A percentile compares a stretch with the other conserved stretches of the same genome.
phyloP scores from a whole-genome alignment of 2,113 vertebrate genomes.

The Lynx canadensis region DNA sequence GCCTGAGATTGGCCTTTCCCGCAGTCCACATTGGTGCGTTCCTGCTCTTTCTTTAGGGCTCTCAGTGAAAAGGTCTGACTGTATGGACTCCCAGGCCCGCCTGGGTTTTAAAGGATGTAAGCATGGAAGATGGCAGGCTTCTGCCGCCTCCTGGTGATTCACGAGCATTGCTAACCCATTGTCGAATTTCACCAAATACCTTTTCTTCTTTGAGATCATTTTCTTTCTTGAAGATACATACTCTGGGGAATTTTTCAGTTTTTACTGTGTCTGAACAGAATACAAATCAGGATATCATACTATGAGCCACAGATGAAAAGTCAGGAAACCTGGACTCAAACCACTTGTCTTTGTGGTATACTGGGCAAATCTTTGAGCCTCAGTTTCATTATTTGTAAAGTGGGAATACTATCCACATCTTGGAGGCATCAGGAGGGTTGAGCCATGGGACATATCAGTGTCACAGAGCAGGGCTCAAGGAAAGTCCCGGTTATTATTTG shows the following conservation, averaged over 20 bases:
- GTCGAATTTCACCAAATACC: not conserved
- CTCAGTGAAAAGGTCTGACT: not conserved
- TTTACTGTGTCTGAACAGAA: not conserved
- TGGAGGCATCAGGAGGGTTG: not conserved
- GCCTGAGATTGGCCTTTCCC: not conserved
- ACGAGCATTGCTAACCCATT: not conserved
- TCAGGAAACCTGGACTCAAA: not conserved
- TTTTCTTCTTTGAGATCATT: not conserved
- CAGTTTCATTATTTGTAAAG: not conserved
- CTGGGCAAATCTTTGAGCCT: not conserved
- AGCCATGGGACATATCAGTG: not conserved
- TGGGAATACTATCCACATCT: not conserved
- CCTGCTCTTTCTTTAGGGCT: not conserved
- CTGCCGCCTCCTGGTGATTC: conserved; percentile 60
- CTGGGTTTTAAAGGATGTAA: not conserved
- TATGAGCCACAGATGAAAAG: not conserved
- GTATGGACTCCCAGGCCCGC: rapidly evolving
- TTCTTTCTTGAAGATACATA: not conserved
- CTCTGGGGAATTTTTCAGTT: not conserved
- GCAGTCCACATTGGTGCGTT: not conserved
- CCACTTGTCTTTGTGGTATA: not conserved
- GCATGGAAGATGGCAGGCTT: not conserved
- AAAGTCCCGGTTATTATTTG: too few relatives aligned
- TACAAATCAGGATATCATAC: not conserved
- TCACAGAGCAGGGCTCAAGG: not conserved